Evolutionary conservation across 2,888 invertebrate species (phyloP), one percentile per base, ranked within the genome.

Genomic region (Rhimphoctona megacephalus): DNA sequence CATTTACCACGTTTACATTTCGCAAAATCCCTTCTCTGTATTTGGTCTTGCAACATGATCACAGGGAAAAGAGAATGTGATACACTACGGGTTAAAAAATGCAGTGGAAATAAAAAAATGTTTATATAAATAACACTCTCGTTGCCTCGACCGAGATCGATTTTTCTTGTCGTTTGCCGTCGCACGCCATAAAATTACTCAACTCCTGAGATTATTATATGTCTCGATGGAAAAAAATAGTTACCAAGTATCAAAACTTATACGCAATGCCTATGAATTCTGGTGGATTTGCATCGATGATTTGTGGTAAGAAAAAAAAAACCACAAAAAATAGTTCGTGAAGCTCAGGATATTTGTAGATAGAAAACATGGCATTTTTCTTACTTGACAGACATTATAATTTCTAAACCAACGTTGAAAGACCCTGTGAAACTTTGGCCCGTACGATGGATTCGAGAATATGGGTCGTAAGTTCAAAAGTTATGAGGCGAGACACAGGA

Each of bases 391-490:
- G 5, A 49, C 19, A 49, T n/a, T 49, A 7, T 49, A 49, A 49
- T 49, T 49, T n/a, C 19, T n/a, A n/a, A 6, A 19, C 7, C 49
- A 49, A 19, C 49, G 49, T 39, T 39, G 9, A n/a, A 39, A 39
- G 43, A 74, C 25, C 39, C 39, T 61, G 54, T 25, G 14, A 67
- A 33, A 36, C 67, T 52, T 66, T 54, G 39, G 25, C 33, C 49
- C 57, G 11, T 54, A 22, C 25, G 4, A 67, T 19, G 64, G 17
- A 54, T 46, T 22, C 3, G 33, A 49, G 25, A 33, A 85, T 70
- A 25, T 85, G 76, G 82, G 74, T 85, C 79, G 76, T 66, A 83
- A 85, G 85, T 79, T 85, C 70, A 83, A 76, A 82, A 85, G 74
- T 78, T 82, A 49, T 61, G 67, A 54, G 66, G 79, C 46, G 22